A percentile compares a stretch with the other conserved stretches of the same genome.
Evolutionary conservation across 2,888 invertebrate genomes (phyloP).

Genomic region (Fragum sueziense): DNA sequence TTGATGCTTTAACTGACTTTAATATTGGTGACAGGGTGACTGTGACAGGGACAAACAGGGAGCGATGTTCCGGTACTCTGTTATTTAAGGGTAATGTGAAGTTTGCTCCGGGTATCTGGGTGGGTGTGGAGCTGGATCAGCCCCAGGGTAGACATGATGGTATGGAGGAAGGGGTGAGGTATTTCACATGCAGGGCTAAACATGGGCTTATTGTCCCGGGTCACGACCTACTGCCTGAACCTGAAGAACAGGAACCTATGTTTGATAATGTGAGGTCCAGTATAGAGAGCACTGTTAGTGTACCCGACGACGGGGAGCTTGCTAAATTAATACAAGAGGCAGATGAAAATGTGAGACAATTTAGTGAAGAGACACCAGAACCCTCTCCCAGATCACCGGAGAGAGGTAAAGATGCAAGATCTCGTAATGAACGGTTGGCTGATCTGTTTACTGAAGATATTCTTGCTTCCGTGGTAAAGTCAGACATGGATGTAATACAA

Average conservation of each 20-base stretch:
- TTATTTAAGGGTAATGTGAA: slow-evolving; percentile 74
- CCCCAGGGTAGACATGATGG: slow-evolving; percentile 74
- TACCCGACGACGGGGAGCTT: slow-evolving; percentile 58
- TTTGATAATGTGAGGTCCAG: slow-evolving; percentile 49
- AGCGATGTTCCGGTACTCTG: slow-evolving; percentile 64
- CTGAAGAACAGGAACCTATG: slow-evolving; percentile 26
- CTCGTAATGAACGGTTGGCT: slow-evolving; percentile 60
- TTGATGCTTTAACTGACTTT: slow-evolving; percentile 70
- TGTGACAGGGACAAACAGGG: slow-evolving; percentile 66
- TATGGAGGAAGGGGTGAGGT: slow-evolving; percentile 66
- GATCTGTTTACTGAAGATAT: slow-evolving; percentile 75
- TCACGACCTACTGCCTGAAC: slow-evolving; percentile 63
- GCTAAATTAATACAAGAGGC: slow-evolving; percentile 58
- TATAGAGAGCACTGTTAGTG: slow-evolving; percentile 50
- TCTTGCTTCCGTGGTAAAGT: slow-evolving; percentile 67
- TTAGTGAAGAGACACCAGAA: slow-evolving; percentile 50
- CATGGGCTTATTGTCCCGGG: slow-evolving; percentile 75
- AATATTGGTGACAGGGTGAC: slow-evolving; percentile 72
- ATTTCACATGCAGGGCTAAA: slow-evolving; percentile 70
- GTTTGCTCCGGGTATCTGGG: slow-evolving; percentile 77
- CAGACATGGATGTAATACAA: slow-evolving; percentile 66
- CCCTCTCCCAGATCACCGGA: slow-evolving; percentile 42
- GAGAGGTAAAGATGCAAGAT: slow-evolving; percentile 17
- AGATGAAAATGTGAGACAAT: slow-evolving; percentile 59
- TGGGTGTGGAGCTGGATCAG: slow-evolving; percentile 75